Percentiles rank a stretch among this genome's conserved stretches.
phyloP scores from a whole-genome alignment of 2,113 vertebrate species.

The Sardina pilchardus region DNA sequence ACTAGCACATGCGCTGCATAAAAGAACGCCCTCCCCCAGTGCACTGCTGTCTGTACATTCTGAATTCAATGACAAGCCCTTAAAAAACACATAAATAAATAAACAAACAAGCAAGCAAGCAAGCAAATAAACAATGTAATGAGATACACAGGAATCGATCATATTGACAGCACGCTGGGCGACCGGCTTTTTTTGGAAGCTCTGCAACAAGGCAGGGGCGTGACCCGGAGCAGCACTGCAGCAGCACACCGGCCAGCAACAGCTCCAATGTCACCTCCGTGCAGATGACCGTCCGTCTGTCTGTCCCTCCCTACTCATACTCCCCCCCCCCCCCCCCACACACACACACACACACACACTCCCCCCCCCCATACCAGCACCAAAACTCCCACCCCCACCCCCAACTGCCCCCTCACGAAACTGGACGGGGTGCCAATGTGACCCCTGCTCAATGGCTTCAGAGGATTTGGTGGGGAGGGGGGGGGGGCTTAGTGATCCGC shows the following conservation, averaged over 20 bases:
- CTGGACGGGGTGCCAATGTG: background rate
- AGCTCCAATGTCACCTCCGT: slow-evolving; percentile 1
- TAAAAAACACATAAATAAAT: background rate
- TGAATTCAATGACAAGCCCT: background rate
- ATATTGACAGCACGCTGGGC: background rate
- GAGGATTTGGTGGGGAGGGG: background rate
- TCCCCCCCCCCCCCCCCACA: background rate
- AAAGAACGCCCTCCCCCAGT: background rate
- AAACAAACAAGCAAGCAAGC: background rate
- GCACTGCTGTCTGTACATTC: background rate
- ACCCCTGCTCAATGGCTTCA: background rate
- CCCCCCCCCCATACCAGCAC: background rate
- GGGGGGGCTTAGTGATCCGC: slow-evolving; percentile 5
- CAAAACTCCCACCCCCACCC: background rate
- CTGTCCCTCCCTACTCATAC: background rate
- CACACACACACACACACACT: too few relatives aligned
- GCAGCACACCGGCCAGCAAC: background rate
- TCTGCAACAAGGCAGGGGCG: background rate
- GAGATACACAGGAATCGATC: background rate
- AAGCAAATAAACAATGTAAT: background rate
- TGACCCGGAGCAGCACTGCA: background rate
- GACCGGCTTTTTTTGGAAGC: background rate
- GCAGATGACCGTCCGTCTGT: background rate
- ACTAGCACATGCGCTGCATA: background rate
- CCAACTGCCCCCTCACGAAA: background rate